Conservation (phyloP, 2,888 invertebrate species). For the Drosophila algonquin region DNA sequence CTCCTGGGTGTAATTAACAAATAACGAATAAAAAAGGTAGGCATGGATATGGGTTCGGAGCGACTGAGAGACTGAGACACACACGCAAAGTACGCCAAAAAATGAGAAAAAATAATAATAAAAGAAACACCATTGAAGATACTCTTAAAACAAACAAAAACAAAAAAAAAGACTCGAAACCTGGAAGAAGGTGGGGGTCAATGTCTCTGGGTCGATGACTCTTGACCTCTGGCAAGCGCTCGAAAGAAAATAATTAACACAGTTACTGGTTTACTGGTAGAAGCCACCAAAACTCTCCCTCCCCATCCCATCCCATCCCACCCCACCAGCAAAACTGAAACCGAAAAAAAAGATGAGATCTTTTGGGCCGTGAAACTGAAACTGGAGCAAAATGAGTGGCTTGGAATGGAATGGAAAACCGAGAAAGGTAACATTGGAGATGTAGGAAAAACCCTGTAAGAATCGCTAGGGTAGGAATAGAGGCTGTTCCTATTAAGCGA, state of each 20-base stretch:
- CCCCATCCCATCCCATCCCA: not conserved
- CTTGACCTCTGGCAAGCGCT: slow-evolving; percentile 54
- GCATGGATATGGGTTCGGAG: not conserved
- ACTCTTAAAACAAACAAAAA: not conserved
- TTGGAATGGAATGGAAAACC: not conserved
- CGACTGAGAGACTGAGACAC: slow-evolving; percentile 25
- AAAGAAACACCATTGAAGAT: not conserved
- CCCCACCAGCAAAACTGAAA: not conserved
- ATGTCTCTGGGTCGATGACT: slow-evolving; percentile 67
- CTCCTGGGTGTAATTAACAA: slow-evolving; percentile 24
- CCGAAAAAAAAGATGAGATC: not conserved
- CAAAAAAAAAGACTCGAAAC: slow-evolving; percentile 16
- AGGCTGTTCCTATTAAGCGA: too few relatives aligned
- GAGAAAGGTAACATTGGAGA: not conserved
- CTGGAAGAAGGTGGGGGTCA: slow-evolving; percentile 65
- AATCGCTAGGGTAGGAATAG: too few relatives aligned
- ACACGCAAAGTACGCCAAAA: slow-evolving; percentile 65
- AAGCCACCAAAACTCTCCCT: not conserved
- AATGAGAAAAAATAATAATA: slow-evolving; percentile 14
- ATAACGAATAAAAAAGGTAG: slow-evolving; percentile 4
- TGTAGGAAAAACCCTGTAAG: not conserved
- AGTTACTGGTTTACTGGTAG: not conserved
- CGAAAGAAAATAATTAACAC: slow-evolving; percentile 25
- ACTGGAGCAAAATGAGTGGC: not conserved
- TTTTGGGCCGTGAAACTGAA: slow-evolving; percentile 1